Conservation (phyloP, 2,888 invertebrate species). For the Kuschelorhynchus macadamiae region DNA sequence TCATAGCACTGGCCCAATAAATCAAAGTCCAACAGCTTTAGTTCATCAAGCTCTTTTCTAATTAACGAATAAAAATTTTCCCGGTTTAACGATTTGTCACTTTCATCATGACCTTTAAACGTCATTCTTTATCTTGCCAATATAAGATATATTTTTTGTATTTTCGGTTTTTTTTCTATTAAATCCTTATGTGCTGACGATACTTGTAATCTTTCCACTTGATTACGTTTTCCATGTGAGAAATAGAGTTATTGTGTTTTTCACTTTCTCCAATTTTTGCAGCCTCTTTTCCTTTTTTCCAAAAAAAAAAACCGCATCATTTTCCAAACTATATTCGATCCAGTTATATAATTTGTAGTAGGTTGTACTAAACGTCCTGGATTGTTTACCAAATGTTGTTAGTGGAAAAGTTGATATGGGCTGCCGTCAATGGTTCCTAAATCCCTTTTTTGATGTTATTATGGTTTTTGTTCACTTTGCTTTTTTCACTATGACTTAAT, state of each 20-base stretch:
- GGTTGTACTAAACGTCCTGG: neutral
- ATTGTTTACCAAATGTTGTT: conserved; percentile 1
- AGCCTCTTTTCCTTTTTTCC: conserved; percentile 9
- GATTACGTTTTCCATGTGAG: conserved; percentile 12
- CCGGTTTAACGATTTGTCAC: neutral
- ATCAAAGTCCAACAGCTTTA: conserved; percentile 9
- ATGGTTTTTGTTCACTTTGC: no score
- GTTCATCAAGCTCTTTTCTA: conserved; percentile 9
- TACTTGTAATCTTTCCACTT: conserved; percentile 20
- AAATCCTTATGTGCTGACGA: conserved; percentile 13
- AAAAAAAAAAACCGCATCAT: conserved; percentile 24
- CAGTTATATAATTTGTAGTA: conserved; percentile 6
- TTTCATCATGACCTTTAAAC: conserved; percentile 7
- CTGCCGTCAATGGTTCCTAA: neutral
- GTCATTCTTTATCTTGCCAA: conserved; percentile 10
- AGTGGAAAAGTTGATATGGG: neutral
- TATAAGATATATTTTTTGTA: neutral
- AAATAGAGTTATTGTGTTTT: no score
- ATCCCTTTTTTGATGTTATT: neutral
- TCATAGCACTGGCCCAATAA: conserved; percentile 8
- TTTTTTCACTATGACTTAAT: no score
- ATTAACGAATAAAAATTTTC: conserved; percentile 7
- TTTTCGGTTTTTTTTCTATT: conserved; percentile 1
- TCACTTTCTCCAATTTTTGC: conserved; percentile 21
- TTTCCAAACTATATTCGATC: conserved; percentile 18